Conservation (phyloP, 2,113 vertebrate species). For the Cygnus buccinator region DNA sequence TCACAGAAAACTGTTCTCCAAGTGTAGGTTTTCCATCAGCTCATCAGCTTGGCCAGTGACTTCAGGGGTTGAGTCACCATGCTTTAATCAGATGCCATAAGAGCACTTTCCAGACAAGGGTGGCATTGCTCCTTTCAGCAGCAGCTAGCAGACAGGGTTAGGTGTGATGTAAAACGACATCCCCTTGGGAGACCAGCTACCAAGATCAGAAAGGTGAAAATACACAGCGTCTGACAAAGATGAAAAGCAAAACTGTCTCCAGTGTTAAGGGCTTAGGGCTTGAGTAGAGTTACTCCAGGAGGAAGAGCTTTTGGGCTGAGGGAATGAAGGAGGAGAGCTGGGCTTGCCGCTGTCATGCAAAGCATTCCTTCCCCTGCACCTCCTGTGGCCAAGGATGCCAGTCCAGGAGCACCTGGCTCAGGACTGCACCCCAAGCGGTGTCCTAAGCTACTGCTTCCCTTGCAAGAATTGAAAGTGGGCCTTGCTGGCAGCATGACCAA, state of each 20-base stretch:
- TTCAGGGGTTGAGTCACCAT: neutral
- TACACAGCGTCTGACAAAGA: neutral
- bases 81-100: neutral
- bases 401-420: neutral
- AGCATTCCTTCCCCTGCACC: neutral
- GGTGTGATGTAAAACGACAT: neutral
- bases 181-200: neutral
- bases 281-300: neutral
- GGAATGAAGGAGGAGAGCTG: neutral
- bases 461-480: accelerated
- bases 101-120: neutral
- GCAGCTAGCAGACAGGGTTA: neutral
- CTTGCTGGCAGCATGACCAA: neutral
- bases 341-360: neutral
- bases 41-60: neutral
- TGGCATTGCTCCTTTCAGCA: neutral
- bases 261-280: neutral
- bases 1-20: neutral
- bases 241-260: neutral
- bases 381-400: neutral
- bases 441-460: neutral
- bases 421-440: neutral
- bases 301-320: neutral
- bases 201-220: neutral
- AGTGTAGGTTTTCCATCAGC: neutral